Conservation (phyloP, 2,113 vertebrate species). For the Mus pahari region DNA sequence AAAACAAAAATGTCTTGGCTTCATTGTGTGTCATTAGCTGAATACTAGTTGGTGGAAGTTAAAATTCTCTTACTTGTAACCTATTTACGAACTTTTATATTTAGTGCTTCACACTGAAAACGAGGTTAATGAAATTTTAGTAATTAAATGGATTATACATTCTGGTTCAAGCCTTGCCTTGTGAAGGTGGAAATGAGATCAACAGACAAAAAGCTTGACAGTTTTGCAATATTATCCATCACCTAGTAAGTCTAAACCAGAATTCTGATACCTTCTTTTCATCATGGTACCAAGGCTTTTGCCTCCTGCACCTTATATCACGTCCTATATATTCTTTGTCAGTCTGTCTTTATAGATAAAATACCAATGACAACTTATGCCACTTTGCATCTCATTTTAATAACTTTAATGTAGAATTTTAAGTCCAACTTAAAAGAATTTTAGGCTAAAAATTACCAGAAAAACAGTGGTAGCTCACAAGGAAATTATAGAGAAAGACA, state of each 20-base stretch:
- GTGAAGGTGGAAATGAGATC: not conserved
- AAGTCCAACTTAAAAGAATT: not conserved
- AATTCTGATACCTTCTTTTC: not conserved
- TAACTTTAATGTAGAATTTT: not conserved
- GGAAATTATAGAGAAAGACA: not conserved
- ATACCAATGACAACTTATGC: not conserved
- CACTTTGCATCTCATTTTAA: not conserved
- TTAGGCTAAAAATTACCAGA: not conserved
- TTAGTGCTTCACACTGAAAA: not conserved
- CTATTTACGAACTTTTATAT: not conserved
- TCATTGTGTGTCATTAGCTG: not conserved
- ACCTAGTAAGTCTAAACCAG: not conserved
- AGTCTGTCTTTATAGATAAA: not conserved
- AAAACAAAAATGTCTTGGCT: not conserved
- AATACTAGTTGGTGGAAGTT: not conserved
- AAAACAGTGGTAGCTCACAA: not conserved
- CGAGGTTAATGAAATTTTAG: conserved; percentile 3
- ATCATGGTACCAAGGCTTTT: not conserved
- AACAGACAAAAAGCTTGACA: not conserved
- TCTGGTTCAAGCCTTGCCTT: not conserved
- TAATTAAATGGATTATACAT: not conserved
- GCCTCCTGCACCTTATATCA: not conserved
- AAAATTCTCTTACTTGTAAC: not conserved
- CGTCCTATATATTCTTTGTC: not conserved
- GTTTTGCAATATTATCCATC: not conserved